Evolutionary conservation across 2,797 vertebrate genomes (phyloP), one percentile per base, ranked within the genome.

Genomic region (Luscinia luscinia): DNA sequence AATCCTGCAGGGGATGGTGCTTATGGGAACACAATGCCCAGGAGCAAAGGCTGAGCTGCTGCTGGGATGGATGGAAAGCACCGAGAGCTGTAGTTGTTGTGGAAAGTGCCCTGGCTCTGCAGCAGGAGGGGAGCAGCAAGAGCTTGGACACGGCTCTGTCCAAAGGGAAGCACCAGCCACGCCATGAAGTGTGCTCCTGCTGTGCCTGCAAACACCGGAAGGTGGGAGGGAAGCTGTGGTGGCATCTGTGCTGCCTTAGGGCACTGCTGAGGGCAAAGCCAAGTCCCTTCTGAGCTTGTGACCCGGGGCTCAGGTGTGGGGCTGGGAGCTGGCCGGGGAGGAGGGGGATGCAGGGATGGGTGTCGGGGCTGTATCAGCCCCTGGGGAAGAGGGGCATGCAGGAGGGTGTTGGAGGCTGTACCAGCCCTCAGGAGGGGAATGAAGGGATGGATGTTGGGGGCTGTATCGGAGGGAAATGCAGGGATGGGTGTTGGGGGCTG

Each of bases 51-150:
- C 73, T 40, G 76, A 51, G 76, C 30, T 57, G 48, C 61, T 51
- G 23, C 72, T 62, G 49, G 6, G 34, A 14, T 15, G 40, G 41
- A 57, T 3, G 7, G 24, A 38, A n/a, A 54, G 28, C 64, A 27
- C 9, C 3, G 0, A 6, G 59, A 28, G 55, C 41, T 20, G 54
- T 8, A 22, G 27, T 1, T 30, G 45, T 0, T 4, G 67, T 9
- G 41, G 64, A 28, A 22, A 27, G 32, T 9, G 43, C 12, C 63
- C 79, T 9, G 84, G 23, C 46, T 55, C 43, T 0, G 9, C 1
- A n/a, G 76, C 54, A 28, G 28, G 40, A 23, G 28, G 6, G 20
- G 34, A 85, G 51, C 77, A 52, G 55, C 62, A 8, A 11, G 15
- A 3, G 74, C 23, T 15, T 2, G 6, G 23, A 22, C 51, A 41